A percentile compares a stretch with the other conserved stretches of the same genome.
Evolutionary conservation across 1,140 invertebrate genomes (phyloP).

Genomic region (Ceratosolen solmsi): DNA sequence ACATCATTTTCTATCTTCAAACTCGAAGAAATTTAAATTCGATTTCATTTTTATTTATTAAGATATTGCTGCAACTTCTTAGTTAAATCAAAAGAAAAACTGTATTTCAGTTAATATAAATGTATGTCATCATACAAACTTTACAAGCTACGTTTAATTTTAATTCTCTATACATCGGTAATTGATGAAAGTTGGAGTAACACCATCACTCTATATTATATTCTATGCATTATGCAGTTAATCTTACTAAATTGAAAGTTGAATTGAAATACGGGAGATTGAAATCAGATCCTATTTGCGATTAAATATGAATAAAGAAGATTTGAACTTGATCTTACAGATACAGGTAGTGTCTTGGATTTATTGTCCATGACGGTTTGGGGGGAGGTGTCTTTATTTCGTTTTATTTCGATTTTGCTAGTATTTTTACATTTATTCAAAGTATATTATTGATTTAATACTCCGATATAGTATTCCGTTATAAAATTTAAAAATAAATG

Average conservation of each 20-base stretch:
- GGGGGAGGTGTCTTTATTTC: background rate
- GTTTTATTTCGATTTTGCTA: background rate
- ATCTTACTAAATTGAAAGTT: background rate
- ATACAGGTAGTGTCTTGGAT: background rate
- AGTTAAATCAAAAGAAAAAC: background rate
- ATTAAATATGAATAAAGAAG: background rate
- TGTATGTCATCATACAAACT: background rate
- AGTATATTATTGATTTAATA: background rate
- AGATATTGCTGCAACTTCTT: background rate
- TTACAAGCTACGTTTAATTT: too few relatives aligned
- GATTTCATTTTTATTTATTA: background rate
- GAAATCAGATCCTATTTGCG: slow-evolving; percentile 35
- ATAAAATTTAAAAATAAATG: background rate
- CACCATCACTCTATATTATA: background rate
- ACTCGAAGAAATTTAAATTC: background rate
- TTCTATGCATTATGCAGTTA: background rate
- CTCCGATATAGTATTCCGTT: background rate
- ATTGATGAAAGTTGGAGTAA: background rate
- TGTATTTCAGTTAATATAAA: background rate
- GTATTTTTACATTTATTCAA: background rate
- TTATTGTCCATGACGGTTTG: too few relatives aligned
- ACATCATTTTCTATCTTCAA: background rate
- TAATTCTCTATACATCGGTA: too few relatives aligned
- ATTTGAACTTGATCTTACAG: background rate
- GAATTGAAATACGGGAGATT: slow-evolving; percentile 13